These are phyloP conservation scores for Xenopus laevis DNA, from an alignment of 2,113 vertebrate genomes.

Conservation along the genomic window DNA sequence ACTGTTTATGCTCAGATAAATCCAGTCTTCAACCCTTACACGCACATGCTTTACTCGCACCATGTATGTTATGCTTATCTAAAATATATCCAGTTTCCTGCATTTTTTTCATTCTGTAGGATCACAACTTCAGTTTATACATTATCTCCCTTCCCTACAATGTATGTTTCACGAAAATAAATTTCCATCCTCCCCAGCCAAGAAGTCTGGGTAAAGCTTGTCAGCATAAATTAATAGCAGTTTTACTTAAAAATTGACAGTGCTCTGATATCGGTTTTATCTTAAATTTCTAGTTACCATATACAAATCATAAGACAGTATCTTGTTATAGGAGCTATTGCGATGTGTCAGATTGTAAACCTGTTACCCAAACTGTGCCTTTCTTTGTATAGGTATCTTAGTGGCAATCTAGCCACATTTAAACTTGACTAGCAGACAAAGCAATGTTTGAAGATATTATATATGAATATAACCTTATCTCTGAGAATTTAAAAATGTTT, in stretches of 20 bases:
- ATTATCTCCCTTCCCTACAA: slow-evolving; percentile 23
- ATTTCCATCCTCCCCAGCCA: slow-evolving; percentile 16
- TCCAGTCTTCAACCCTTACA: too few species aligned
- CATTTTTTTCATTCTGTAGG: neutral
- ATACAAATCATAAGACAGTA: slow-evolving; percentile 1
- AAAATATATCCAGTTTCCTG: slow-evolving; percentile 8
- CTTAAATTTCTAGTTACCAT: slow-evolving; percentile 1
- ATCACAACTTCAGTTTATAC: neutral
- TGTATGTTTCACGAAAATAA: slow-evolving; percentile 3
- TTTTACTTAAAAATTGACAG: slow-evolving; percentile 1
- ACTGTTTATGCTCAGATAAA: too few species aligned
- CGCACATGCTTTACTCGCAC: neutral
- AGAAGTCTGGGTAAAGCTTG: slow-evolving; percentile 30
- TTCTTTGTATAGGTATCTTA: neutral
- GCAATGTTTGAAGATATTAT: slow-evolving; percentile 1
- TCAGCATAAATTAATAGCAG: slow-evolving; percentile 23
- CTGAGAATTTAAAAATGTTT: neutral
- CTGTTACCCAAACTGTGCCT: neutral
- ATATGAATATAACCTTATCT: slow-evolving; percentile 7
- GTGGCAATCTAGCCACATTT: neutral
- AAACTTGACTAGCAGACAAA: neutral
- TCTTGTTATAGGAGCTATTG: neutral
- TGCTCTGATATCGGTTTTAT: neutral
- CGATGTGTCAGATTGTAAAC: neutral
- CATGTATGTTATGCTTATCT: neutral